These are phyloP conservation scores for Tricholaema leucomelas DNA, from an alignment of 2,113 vertebrate genomes.

Conservation along the genomic window DNA sequence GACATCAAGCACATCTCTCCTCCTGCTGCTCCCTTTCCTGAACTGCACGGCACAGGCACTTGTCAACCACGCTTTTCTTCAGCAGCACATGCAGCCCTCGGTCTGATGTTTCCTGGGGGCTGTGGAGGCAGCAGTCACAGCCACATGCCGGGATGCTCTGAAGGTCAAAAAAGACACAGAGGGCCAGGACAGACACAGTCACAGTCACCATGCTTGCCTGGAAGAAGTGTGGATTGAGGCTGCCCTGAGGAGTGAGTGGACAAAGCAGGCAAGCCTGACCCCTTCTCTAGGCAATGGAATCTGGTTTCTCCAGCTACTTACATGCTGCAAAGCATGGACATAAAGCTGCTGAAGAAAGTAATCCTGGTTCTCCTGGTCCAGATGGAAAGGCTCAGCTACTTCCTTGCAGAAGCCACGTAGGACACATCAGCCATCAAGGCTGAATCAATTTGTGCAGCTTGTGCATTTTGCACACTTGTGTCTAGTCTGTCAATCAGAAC, in stretches of 20 bases:
- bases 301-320: not conserved
- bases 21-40: not conserved
- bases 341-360: not conserved
- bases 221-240: not conserved
- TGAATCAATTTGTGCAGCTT: not conserved
- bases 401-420: not conserved
- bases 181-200: not conserved
- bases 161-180: not conserved
- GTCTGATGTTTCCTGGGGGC: constrained; percentile 3
- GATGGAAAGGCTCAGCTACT: not conserved
- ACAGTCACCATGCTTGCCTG: not conserved
- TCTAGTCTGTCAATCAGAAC: constrained; percentile 24
- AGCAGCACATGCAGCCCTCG: not conserved
- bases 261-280: not conserved
- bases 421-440: not conserved
- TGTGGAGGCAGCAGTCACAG: constrained; percentile 12
- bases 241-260: not conserved
- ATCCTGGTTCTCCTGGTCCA: not conserved
- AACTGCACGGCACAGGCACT: not conserved
- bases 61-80: not conserved
- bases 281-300: not conserved
- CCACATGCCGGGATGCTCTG: not conserved
- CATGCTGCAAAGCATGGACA: not conserved
- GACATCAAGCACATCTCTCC: not conserved
- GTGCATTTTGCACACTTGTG: not conserved